Conservation (phyloP, 2,888 invertebrate species). For the Meloe dianella region DNA sequence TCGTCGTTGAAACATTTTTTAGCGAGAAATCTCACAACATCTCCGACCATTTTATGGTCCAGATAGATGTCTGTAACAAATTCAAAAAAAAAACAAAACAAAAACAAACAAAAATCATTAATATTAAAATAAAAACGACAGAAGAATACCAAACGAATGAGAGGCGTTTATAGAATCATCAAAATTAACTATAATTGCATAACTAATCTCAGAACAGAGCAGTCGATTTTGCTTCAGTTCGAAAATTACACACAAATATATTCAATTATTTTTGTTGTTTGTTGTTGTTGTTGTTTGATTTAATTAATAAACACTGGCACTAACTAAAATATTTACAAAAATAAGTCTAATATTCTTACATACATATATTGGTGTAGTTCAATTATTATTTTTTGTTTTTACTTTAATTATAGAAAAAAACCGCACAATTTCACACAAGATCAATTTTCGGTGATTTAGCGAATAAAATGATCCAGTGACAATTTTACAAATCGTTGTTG, state of each 20-base stretch:
- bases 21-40: constrained; percentile 29
- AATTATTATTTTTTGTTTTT: constrained; percentile 8
- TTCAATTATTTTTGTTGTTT: too few relatives aligned
- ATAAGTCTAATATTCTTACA: constrained; percentile 55
- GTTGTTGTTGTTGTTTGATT: too few relatives aligned
- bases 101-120: too few relatives aligned
- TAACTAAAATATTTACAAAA: constrained; percentile 59
- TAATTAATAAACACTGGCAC: constrained; percentile 50
- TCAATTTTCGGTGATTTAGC: not conserved
- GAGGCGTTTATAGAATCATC: not conserved
- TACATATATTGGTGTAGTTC: constrained; percentile 42
- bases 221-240: constrained; percentile 42
- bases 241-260: constrained; percentile 32
- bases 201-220: constrained; percentile 45
- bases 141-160: not conserved
- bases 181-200: constrained; percentile 23
- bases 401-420: not conserved
- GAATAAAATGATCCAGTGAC: not conserved
- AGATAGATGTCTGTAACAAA: too few relatives aligned
- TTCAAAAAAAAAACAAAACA: constrained; percentile 21
- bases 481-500: not conserved
- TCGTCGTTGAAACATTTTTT: constrained; percentile 43
- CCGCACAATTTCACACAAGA: constrained; percentile 21
- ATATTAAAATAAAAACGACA: too few relatives aligned
- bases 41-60: constrained; percentile 41